Conservation (phyloP, 2,888 invertebrate genomes). For the Nemotelus nigrinus region DNA sequence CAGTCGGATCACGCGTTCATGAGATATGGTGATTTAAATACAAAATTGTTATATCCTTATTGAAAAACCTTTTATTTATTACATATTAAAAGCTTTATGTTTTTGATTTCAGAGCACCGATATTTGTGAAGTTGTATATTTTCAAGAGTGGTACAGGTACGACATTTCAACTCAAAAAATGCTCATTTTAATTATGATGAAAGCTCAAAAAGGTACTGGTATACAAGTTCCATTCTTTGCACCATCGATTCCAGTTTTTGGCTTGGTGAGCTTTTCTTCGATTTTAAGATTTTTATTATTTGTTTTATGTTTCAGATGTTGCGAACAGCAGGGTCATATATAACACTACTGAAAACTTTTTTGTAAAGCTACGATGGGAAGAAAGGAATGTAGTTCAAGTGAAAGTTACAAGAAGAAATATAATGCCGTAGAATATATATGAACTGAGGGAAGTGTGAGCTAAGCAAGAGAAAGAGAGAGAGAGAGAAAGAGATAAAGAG, state of each 20-base stretch:
- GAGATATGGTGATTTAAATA: too few species aligned
- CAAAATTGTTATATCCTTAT: too few species aligned
- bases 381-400: too few species aligned
- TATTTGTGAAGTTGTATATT: constrained; percentile 36
- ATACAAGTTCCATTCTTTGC: constrained; percentile 47
- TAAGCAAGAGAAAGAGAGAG: too few species aligned
- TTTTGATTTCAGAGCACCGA: constrained; percentile 40
- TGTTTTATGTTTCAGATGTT: constrained; percentile 56
- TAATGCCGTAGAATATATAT: too few species aligned
- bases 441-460: too few species aligned
- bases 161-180: constrained; percentile 39
- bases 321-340: constrained; percentile 60
- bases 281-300: constrained; percentile 27
- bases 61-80: background rate
- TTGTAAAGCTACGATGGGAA: constrained; percentile 39
- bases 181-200: constrained; percentile 44
- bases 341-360: constrained; percentile 59
- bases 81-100: too few species aligned
- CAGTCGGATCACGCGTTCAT: background rate
- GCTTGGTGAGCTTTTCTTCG: constrained; percentile 25
- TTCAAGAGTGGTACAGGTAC: constrained; percentile 47
- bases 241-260: constrained; percentile 44
- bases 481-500: too few species aligned
- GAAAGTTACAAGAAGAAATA: too few species aligned
- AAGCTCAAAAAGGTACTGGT: constrained; percentile 39